Evolutionary conservation across 1,140 invertebrate species (phyloP).

Genomic region (Achatina immaculata): DNA sequence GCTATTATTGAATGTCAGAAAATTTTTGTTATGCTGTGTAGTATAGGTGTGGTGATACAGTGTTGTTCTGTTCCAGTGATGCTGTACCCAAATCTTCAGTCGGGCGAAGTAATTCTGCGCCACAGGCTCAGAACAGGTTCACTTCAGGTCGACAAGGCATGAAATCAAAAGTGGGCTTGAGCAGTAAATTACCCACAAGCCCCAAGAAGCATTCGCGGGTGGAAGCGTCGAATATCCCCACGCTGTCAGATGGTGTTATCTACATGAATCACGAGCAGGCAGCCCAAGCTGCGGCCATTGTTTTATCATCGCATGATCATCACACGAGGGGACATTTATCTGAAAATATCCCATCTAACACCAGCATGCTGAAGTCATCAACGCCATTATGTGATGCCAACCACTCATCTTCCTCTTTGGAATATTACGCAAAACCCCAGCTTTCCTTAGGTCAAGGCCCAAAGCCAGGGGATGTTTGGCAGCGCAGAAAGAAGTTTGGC

Average conservation of each 20-base stretch:
- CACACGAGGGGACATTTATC: not conserved
- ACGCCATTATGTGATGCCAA: not conserved
- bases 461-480: slow-evolving; percentile 27
- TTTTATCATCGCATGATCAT: not conserved
- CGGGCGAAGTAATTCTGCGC: not conserved
- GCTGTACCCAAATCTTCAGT: not conserved
- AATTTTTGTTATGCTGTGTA: too few species aligned
- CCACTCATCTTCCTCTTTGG: not conserved
- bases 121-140: not conserved
- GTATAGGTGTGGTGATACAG: too few species aligned
- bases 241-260: not conserved
- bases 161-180: not conserved
- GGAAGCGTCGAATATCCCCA: not conserved
- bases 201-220: not conserved
- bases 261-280: not conserved
- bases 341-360: not conserved
- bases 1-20: too few species aligned
- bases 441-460: not conserved
- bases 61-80: too few species aligned
- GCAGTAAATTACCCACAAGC: not conserved
- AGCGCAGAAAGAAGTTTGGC: slow-evolving; percentile 9
- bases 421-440: not conserved
- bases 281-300: not conserved
- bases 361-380: not conserved
- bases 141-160: not conserved